Conservation (phyloP, 2,113 vertebrate genomes). For the Pelmatolapia mariae region DNA sequence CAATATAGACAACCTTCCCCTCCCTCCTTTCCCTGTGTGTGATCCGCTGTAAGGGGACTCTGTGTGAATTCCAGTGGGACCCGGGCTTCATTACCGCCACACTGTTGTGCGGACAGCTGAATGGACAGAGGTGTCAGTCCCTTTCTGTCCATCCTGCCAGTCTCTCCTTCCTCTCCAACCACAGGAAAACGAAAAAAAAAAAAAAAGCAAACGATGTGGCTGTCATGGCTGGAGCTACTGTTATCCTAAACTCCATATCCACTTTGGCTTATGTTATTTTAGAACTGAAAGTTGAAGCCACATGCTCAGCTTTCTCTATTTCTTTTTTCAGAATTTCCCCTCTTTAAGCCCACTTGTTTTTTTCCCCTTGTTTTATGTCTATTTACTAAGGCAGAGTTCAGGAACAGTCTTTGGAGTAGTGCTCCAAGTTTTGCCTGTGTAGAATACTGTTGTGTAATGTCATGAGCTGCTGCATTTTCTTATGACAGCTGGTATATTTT, state of each 20-base stretch:
- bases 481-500: background rate
- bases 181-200: background rate
- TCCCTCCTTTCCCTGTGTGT: constrained; percentile 19
- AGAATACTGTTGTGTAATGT: background rate
- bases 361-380: background rate
- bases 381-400: background rate
- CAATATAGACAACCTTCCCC: constrained; percentile 62
- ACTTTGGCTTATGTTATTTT: background rate
- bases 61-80: constrained; percentile 67
- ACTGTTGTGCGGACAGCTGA: constrained; percentile 73
- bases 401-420: background rate
- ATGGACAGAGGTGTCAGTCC: constrained; percentile 60
- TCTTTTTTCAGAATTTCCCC: background rate
- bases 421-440: background rate
- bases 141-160: constrained; percentile 16
- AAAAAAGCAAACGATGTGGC: background rate
- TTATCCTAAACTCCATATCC: background rate
- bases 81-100: constrained; percentile 57
- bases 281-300: background rate
- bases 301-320: background rate
- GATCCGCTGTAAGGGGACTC: constrained; percentile 65
- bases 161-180: background rate
- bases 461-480: background rate
- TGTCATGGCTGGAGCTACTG: background rate
- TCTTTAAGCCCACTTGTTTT: background rate